A percentile compares a stretch with the other conserved stretches of the same genome.
Conservation (phyloP, 2,113 vertebrate species). For the Hoplias malabaricus region DNA sequence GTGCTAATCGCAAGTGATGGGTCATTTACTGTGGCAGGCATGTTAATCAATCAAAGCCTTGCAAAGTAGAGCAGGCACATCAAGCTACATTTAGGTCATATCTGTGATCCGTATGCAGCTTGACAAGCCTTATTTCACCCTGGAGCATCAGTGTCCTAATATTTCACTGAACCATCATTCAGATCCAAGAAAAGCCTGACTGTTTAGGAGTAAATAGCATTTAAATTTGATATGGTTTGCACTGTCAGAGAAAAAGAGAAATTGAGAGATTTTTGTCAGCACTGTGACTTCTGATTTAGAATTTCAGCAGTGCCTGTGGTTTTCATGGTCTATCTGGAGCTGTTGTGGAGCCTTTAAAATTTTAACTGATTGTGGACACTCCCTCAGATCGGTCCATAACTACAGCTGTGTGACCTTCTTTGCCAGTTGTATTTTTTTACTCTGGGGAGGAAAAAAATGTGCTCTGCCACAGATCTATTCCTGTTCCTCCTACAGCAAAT, state of each 20-base stretch:
- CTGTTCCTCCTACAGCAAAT: neutral
- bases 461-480: neutral
- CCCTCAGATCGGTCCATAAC: neutral
- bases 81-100: neutral
- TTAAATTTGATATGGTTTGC: no score
- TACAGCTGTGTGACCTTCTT: neutral
- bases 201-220: no score
- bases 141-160: neutral
- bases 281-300: neutral
- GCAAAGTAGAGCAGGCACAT: neutral
- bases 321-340: neutral
- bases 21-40: neutral
- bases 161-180: neutral
- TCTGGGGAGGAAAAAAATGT: neutral
- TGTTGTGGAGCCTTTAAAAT: neutral
- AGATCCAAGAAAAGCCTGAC: neutral
- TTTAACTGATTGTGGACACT: neutral
- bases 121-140: neutral
- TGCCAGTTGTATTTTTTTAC: neutral
- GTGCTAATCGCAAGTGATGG: neutral
- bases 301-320: neutral
- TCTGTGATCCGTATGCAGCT: neutral
- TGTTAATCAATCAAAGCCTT: neutral
- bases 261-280: neutral
- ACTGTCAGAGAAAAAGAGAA: no score